Evolutionary conservation across 2,797 vertebrate genomes (phyloP).

Genomic region (Telmatherina bonti): DNA sequence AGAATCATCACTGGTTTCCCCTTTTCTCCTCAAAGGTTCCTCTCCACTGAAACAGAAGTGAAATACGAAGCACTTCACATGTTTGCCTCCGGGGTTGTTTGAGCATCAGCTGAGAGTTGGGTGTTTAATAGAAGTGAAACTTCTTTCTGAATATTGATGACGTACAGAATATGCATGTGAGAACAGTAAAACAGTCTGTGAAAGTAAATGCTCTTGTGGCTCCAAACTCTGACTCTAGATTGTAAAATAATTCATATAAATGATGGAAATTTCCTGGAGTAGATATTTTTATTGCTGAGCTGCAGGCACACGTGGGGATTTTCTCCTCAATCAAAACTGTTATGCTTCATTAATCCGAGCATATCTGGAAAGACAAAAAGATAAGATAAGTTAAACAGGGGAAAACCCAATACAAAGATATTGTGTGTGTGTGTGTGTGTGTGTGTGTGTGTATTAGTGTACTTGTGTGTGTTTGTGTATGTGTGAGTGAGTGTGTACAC

Average conservation of each 20-base stretch:
- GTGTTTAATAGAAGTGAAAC: not conserved
- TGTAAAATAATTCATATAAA: not conserved
- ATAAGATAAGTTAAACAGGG: not conserved
- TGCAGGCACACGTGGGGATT: slow-evolving; percentile 2
- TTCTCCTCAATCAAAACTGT: slow-evolving; percentile 5
- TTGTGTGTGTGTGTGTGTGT: not conserved
- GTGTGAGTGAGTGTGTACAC: too few relatives aligned
- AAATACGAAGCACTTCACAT: not conserved
- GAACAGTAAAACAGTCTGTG: not conserved
- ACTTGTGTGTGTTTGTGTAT: too few relatives aligned
- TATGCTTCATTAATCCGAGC: not conserved
- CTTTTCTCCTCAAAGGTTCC: not conserved
- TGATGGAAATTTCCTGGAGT: not conserved
- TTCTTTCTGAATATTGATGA: not conserved
- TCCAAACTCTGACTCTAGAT: not conserved
- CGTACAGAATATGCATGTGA: not conserved
- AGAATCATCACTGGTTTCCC: not conserved
- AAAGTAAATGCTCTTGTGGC: not conserved
- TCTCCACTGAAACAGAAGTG: not conserved
- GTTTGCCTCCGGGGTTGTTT: not conserved
- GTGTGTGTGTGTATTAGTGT: too few relatives aligned
- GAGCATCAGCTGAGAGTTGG: not conserved
- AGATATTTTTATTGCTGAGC: not conserved
- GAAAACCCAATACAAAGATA: slow-evolving; percentile 26
- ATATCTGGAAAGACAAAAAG: slow-evolving; percentile 3